Percentiles rank a stretch among this genome's conserved stretches.
These are phyloP conservation scores for Turnix velox DNA, from an alignment of 2,113 vertebrate species.

Conservation along the genomic window DNA sequence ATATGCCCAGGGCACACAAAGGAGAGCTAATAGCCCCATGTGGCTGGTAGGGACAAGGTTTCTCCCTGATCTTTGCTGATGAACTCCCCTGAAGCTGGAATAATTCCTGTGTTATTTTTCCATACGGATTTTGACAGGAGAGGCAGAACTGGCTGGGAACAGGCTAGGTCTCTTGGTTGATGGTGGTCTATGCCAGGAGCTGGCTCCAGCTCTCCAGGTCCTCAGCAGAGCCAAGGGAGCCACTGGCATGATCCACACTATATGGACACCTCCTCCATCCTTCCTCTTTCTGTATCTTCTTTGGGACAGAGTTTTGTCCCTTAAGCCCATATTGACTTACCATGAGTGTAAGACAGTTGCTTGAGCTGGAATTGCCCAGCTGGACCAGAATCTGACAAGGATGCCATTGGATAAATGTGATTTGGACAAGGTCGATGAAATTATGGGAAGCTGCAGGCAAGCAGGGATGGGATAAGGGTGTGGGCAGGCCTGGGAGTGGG, in stretches of 20 bases:
- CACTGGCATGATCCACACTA: background rate
- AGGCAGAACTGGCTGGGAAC: background rate
- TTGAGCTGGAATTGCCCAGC: background rate
- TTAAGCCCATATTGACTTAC: accelerated
- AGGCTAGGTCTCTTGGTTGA: background rate
- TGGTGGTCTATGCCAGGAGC: background rate
- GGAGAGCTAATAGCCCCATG: background rate
- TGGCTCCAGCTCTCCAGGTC: background rate
- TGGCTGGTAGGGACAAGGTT: background rate
- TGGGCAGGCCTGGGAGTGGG: slow-evolving; percentile 31
- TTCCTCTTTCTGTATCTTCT: background rate
- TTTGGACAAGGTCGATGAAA: background rate
- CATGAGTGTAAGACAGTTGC: background rate
- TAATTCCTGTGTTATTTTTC: background rate
- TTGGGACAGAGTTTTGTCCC: background rate
- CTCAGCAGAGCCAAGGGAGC: background rate
- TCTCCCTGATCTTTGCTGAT: background rate
- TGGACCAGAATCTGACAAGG: background rate
- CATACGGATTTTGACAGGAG: background rate
- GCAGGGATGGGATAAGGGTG: slow-evolving; percentile 10
- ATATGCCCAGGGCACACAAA: background rate
- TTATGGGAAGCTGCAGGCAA: background rate
- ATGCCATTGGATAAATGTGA: background rate
- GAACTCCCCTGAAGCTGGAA: background rate
- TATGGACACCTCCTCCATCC: background rate